Percentiles rank a stretch among this genome's conserved stretches.
phyloP scores from a whole-genome alignment of 1,140 invertebrate genomes.

The Solenopsis fugax region DNA sequence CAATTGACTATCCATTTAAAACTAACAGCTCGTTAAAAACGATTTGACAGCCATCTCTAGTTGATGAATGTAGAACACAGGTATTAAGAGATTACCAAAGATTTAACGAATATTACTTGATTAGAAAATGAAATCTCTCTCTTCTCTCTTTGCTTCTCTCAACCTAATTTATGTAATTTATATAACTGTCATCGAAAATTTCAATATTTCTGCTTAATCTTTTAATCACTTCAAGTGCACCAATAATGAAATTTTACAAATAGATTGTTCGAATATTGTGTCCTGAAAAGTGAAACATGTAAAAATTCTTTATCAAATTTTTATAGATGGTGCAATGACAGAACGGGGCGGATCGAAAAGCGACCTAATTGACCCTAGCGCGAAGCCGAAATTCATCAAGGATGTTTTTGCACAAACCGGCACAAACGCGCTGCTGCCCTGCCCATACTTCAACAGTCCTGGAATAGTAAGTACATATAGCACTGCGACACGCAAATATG shows the following conservation, averaged over 20 bases:
- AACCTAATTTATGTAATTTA: neutral
- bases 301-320: neutral
- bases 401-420: slow-evolving; percentile 75
- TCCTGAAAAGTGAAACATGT: neutral
- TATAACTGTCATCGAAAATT: neutral
- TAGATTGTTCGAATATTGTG: neutral
- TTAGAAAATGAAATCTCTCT: neutral
- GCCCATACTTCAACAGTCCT: slow-evolving; percentile 71
- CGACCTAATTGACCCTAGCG: neutral
- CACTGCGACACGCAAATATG: slow-evolving; percentile 64
- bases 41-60: slow-evolving; percentile 15
- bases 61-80: slow-evolving; percentile 5
- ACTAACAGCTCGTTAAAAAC: slow-evolving; percentile 26
- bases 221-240: neutral
- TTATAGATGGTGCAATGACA: slow-evolving; percentile 33
- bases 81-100: neutral
- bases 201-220: neutral
- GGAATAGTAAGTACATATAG: slow-evolving; percentile 78
- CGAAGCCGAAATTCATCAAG: slow-evolving; percentile 65
- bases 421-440: slow-evolving; percentile 75
- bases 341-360: neutral
- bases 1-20: slow-evolving; percentile 22
- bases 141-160: neutral
- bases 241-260: neutral
- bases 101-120: slow-evolving; percentile 12